Base-by-base conservation (phyloP, 2,797 vertebrate species). In the Acanthurus leucopareius region DNA sequence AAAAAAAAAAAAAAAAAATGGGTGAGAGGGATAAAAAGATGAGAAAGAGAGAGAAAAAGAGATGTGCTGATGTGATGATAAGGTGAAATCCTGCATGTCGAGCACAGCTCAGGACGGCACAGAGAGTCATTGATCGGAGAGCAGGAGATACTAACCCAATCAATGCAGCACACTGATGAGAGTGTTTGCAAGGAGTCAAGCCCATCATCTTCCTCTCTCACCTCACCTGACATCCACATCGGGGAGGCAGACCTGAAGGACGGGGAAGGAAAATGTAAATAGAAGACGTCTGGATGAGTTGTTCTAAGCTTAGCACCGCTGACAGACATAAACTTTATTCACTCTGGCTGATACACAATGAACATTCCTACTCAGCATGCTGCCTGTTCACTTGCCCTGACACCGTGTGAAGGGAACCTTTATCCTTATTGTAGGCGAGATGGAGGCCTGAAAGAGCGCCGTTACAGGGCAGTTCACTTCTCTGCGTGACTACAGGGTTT, bases 141-240 rank as follows among this genome's bases (percentile, higher is more conserved):
- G 86, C 90, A 94, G 92, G 91, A 92, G 93, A 94, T 91, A 92
- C 92, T 95, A 94, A 95, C 94, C 94, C 83, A 88, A 95, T 96
- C 95, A 77, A 96, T 96, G 94, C 92, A 67, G 71, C 51, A 65
- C 86, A 78, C 47, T 90, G 64, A 92, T 64, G 81, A 91, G 88
- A 75, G 87, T 86, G 65, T 92, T 94, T 87, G 88, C 88, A 92
- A 82, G 83, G 77, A 93, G 88, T 64, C 84, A 90, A 77, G 75
- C 72, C 88, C 86, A 77, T 92, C 86, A 83, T 92, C 72, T 64
- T 82, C 82, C 80, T 82, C 76, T 40, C 44, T 80, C 64, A 59
- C 74, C 74, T 85, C 61, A 44, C 66, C 73, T 76, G 80, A 80
- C 70, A 56, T 44, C 38, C 47, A 58, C 38, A 67, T 71, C 68